A percentile compares a stretch with the other conserved stretches of the same genome.
These are phyloP conservation scores for Drosophila tanythrix DNA, from an alignment of 2,888 invertebrate genomes.

Conservation along the genomic window DNA sequence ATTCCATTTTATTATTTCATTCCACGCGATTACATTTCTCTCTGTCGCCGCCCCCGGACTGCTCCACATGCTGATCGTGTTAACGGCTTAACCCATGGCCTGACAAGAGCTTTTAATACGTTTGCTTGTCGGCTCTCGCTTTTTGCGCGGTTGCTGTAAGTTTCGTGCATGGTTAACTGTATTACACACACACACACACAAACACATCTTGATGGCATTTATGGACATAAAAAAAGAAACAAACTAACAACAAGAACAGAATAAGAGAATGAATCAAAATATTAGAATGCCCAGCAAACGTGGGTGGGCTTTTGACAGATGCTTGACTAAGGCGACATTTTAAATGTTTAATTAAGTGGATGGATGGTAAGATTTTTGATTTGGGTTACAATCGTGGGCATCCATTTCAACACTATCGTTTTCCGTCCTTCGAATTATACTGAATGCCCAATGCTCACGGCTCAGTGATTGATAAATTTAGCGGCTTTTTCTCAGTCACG, in stretches of 20 bases:
- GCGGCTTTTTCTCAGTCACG: conserved; percentile 53
- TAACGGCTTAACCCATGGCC: conserved; percentile 11
- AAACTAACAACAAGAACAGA: not conserved
- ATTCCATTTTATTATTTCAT: conserved; percentile 12
- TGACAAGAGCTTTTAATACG: conserved; percentile 36
- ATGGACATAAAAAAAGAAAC: conserved; percentile 26
- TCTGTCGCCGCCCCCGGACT: not conserved
- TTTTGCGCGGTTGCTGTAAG: conserved; percentile 30
- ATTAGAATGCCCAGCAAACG: conserved; percentile 3
- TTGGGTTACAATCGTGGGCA: conserved; percentile 42
- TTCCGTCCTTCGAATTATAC: conserved; percentile 38
- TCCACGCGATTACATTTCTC: conserved; percentile 8
- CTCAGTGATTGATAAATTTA: conserved; percentile 50
- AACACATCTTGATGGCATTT: conserved; percentile 17
- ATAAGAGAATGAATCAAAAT: not conserved
- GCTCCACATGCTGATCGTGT: not conserved
- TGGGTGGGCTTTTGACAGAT: conserved; percentile 58
- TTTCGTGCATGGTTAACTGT: conserved; percentile 50
- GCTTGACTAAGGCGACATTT: conserved; percentile 27
- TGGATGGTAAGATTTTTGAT: conserved; percentile 36
- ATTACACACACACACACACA: conserved; percentile 38
- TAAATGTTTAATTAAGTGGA: conserved; percentile 48
- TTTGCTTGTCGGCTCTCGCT: conserved; percentile 26
- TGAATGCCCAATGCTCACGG: conserved; percentile 29
- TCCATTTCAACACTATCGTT: conserved; percentile 58